Evolutionary conservation across 2,797 vertebrate species (phyloP).

Genomic region (Epinephelus awoara): DNA sequence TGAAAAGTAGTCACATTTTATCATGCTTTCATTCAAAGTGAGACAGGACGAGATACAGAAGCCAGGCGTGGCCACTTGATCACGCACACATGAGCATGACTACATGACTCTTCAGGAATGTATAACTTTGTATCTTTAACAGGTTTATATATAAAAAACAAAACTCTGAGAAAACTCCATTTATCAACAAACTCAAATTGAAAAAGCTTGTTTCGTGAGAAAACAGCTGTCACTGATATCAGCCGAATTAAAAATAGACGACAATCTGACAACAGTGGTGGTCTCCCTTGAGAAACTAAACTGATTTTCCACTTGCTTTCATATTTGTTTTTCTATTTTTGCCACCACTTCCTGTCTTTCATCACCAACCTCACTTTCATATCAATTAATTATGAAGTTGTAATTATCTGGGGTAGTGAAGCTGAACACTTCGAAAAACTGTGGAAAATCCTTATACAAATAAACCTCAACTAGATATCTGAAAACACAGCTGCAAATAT

Average conservation of each 20-base stretch:
- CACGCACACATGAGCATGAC: background rate
- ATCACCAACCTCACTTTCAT: slow-evolving; percentile 16
- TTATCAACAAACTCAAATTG: background rate
- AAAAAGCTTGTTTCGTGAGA: background rate
- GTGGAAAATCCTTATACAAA: background rate
- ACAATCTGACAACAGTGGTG: background rate
- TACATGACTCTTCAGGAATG: background rate
- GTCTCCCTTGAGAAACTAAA: background rate
- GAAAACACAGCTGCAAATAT: slow-evolving; percentile 26
- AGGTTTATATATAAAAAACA: background rate
- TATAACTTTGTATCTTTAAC: background rate
- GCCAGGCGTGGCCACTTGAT: background rate
- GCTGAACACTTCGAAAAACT: background rate
- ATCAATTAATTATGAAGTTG: slow-evolving; percentile 8
- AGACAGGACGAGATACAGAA: slow-evolving; percentile 3
- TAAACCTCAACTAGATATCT: slow-evolving; percentile 5
- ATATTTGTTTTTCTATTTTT: slow-evolving; percentile 13
- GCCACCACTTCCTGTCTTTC: slow-evolving; percentile 1
- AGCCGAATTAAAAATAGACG: background rate
- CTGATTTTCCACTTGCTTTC: background rate
- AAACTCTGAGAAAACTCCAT: background rate
- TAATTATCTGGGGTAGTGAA: slow-evolving; percentile 17
- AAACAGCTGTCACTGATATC: slow-evolving; percentile 6
- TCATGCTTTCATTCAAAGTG: slow-evolving; percentile 21
- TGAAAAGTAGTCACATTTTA: slow-evolving; percentile 16